Evolutionary conservation across 2,113 vertebrate species (phyloP).

Genomic region (Mus pahari): DNA sequence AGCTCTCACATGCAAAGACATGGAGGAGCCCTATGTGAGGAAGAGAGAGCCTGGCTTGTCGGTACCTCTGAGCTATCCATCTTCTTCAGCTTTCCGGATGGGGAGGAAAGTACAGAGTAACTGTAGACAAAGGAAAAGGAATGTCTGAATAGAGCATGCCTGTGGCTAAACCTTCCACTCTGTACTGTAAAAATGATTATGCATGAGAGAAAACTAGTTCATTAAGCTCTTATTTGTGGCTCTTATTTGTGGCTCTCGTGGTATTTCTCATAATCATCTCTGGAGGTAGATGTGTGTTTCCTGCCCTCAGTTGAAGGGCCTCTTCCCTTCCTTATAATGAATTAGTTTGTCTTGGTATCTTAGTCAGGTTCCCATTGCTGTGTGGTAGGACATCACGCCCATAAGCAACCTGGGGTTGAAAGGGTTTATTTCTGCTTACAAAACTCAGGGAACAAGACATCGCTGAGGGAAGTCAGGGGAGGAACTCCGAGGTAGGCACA

Average conservation of each 20-base stretch:
- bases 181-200: background rate
- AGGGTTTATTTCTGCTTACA: background rate
- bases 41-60: background rate
- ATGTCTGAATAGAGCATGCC: background rate
- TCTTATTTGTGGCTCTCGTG: background rate
- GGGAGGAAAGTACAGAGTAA: background rate
- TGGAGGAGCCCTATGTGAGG: background rate
- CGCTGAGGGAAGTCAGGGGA: background rate
- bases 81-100: background rate
- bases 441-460: no score
- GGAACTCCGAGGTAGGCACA: background rate
- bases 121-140: background rate
- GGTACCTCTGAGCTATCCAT: background rate
- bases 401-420: background rate
- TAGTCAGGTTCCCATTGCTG: no score
- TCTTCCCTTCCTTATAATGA: background rate
- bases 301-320: background rate
- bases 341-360: conserved; percentile 3
- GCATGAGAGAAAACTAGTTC: conserved; percentile 25
- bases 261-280: background rate
- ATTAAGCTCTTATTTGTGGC: background rate
- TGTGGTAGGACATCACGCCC: background rate
- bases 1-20: background rate
- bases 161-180: background rate
- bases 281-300: background rate